Conservation (phyloP, 2,797 vertebrate genomes). For the Thalassophryne amazonica region DNA sequence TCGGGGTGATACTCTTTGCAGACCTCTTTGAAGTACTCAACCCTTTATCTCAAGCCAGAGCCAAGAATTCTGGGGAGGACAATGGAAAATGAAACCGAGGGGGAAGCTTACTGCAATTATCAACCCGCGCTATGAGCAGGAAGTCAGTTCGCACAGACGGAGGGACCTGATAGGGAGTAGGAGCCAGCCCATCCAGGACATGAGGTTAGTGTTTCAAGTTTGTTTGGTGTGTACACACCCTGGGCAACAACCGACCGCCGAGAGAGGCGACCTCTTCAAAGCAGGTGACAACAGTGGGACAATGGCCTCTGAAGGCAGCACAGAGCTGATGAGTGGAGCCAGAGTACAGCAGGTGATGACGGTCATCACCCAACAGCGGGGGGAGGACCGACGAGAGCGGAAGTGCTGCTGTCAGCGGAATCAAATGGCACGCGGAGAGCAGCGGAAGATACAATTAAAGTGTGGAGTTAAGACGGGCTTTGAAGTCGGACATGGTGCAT, state of each 20-base stretch:
- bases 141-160: constrained; percentile 70
- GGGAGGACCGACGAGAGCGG: constrained; percentile 28
- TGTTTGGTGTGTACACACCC: constrained; percentile 69
- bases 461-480: constrained; percentile 80
- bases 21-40: constrained; percentile 98
- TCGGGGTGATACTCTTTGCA: constrained; percentile 96
- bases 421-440: constrained; percentile 70
- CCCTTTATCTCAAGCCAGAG: constrained; percentile 97
- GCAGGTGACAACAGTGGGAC: constrained; percentile 68
- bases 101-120: constrained; percentile 89
- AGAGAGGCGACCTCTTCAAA: constrained; percentile 66
- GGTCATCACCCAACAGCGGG: constrained; percentile 33
- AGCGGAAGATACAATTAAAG: constrained; percentile 81
- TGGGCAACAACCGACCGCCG: constrained; percentile 38
- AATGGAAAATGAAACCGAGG: constrained; percentile 90
- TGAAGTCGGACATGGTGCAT: constrained; percentile 80
- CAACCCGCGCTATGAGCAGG: constrained; percentile 79
- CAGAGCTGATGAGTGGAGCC: constrained; percentile 50
- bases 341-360: neutral
- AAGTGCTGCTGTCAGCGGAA: constrained; percentile 81
- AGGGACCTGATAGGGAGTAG: constrained; percentile 21
- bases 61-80: constrained; percentile 90
- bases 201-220: constrained; percentile 68
- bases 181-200: constrained; percentile 61
- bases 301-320: constrained; percentile 60